A percentile compares a stretch with the other conserved stretches of the same genome.
Evolutionary conservation across 2,888 invertebrate genomes (phyloP).

Genomic region (Invenusta paracnida): DNA sequence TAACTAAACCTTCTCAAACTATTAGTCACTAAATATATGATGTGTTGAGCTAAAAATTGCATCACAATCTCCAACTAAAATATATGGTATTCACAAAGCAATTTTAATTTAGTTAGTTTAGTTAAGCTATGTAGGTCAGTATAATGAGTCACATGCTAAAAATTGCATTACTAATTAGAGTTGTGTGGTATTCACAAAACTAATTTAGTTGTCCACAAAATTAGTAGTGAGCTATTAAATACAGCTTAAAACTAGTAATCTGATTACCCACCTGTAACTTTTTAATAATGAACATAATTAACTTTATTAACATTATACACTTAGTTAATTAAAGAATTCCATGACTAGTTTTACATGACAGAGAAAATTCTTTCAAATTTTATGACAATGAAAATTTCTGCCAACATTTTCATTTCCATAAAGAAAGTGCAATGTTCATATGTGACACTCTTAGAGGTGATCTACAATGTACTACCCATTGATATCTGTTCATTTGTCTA

Average conservation of each 20-base stretch:
- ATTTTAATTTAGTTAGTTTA: background rate
- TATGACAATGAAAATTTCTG: background rate
- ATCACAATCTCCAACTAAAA: background rate
- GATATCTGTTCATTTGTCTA: background rate
- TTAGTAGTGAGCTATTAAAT: background rate
- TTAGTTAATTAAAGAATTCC: background rate
- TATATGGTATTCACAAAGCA: background rate
- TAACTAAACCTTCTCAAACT: background rate
- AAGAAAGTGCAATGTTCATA: background rate
- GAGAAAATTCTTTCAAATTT: background rate
- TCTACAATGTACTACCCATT: background rate
- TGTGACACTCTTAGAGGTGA: background rate
- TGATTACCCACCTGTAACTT: background rate
- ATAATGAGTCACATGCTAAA: background rate
- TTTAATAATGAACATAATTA: background rate
- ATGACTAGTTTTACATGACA: background rate
- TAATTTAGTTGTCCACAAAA: background rate
- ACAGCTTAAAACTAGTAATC: background rate
- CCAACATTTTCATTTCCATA: background rate
- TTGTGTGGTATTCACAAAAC: background rate
- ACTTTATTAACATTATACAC: background rate
- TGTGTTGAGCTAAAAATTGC: background rate
- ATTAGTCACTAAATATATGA: background rate
- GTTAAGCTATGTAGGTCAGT: background rate
- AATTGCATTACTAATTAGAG: background rate